A percentile compares a stretch with the other conserved stretches of the same genome.
Conservation (phyloP, 2,113 vertebrate species). For the Potamarius usumacintae region DNA sequence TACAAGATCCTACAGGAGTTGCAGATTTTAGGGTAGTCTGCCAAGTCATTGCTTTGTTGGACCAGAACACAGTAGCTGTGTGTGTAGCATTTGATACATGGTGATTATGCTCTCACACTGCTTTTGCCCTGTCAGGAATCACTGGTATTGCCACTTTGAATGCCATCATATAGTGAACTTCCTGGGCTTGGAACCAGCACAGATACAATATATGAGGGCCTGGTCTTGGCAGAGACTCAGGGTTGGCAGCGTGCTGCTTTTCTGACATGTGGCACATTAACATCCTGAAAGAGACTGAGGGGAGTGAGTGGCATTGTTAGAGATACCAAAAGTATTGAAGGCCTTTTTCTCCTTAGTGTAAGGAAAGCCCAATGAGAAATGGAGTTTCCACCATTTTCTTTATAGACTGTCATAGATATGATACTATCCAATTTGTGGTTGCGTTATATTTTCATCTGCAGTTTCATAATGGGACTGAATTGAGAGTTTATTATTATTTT, state of each 20-base stretch:
- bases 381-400: neutral
- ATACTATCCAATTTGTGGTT: no score
- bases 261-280: slow-evolving; percentile 33
- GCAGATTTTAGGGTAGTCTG: neutral
- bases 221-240: slow-evolving; percentile 22
- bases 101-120: slow-evolving; percentile 15
- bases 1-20: neutral
- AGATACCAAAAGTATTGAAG: neutral
- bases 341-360: neutral
- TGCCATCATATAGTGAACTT: slow-evolving; percentile 38
- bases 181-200: slow-evolving; percentile 33
- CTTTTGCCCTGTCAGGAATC: slow-evolving; percentile 24
- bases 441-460: slow-evolving; percentile 1
- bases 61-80: slow-evolving; percentile 24
- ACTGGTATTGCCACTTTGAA: slow-evolving; percentile 37
- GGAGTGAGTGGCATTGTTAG: slow-evolving; percentile 11
- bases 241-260: slow-evolving; percentile 27
- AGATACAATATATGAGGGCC: neutral
- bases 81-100: neutral
- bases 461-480: neutral
- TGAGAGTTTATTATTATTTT: slow-evolving; percentile 8
- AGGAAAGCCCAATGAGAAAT: neutral
- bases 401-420: neutral
- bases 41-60: slow-evolving; percentile 34
- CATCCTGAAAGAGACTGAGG: neutral